A percentile compares a stretch with the other conserved stretches of the same genome.
Evolutionary conservation across 2,888 invertebrate genomes (phyloP).

Genomic region (Branchellion lobata): DNA sequence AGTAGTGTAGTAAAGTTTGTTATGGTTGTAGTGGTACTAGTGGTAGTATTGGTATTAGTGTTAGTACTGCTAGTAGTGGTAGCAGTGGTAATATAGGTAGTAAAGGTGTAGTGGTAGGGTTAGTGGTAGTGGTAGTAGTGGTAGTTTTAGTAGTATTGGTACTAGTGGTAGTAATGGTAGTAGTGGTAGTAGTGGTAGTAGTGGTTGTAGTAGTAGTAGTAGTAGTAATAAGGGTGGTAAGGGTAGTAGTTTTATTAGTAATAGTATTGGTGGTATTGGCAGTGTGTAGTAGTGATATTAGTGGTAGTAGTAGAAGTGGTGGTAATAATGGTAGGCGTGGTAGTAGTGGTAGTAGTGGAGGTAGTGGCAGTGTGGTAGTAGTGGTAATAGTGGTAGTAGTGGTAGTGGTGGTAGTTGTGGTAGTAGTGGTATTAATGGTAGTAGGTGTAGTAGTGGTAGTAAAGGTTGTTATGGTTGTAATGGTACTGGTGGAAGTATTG

Average conservation of each 20-base stretch:
- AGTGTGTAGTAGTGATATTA: background rate
- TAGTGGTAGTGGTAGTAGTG: background rate
- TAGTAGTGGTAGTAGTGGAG: background rate
- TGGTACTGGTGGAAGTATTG: background rate
- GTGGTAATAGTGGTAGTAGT: slow-evolving; percentile 12
- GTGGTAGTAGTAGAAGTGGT: background rate
- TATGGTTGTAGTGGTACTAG: background rate
- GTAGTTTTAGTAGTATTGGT: background rate
- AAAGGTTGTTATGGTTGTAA: background rate
- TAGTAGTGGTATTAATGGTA: background rate
- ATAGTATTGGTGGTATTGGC: too few species aligned
- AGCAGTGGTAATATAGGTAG: too few species aligned
- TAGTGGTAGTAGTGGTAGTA: background rate
- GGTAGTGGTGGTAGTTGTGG: background rate
- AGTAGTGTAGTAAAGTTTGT: background rate
- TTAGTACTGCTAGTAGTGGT: background rate
- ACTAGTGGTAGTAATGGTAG: background rate
- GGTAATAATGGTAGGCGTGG: background rate
- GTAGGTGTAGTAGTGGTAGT: background rate
- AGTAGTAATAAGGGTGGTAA: too few species aligned
- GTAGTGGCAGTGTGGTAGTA: background rate
- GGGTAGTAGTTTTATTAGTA: too few species aligned
- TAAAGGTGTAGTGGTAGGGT: too few species aligned
- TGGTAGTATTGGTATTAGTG: slow-evolving; percentile 3
- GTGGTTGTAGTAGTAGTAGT: background rate